Evolutionary conservation across 2,113 vertebrate genomes (phyloP), one percentile per base, ranked within the genome.

Genomic region (Marmota monax): DNA sequence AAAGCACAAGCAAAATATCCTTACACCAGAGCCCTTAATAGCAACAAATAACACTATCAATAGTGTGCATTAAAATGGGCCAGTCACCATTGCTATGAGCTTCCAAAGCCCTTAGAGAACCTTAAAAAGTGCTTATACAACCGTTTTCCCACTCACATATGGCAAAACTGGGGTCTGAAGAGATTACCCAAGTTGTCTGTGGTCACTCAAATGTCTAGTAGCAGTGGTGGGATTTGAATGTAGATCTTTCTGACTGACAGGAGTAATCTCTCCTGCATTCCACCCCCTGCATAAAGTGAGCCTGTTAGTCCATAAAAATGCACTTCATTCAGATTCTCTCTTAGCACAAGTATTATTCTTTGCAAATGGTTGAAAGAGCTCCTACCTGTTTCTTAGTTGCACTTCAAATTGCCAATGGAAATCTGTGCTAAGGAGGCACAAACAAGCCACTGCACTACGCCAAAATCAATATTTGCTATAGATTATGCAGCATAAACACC

Each of bases 401-500:
- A 42, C 63, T 53, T 74, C 53, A 96, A 58, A 12, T n/a, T 83
- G 63, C 76, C 79, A 65, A 25, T 92, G 65, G 87, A 67, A 92
- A 67, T 88, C 61, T 74, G 0, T 29, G 5, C 77, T 94, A 82
- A 88, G 65, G 88, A 86, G 67, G 76, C 51, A 69, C 56, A 88
- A 93, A 92, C 70, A 67, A 97, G 42, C 20, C 42, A 23, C 20
- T 56, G 23, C 0, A 2, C 34, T 48, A 85, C 32, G 29, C 76
- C 85, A 80, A 74, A 1, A 78, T 88, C 84, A 78, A 51, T 69
- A 82, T 80, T 56, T 51, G 63, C 89, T 91, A 72, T 32, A 84
- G 89, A 94, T 88, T 83, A 14, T 34, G 22, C 73, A 90, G 92
- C 85, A n/a, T 61, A 80, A 83, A 45, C 90, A 79, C 39, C 4